Percentiles rank a stretch among this genome's conserved stretches.
These are phyloP conservation scores for Chionis minor DNA, from an alignment of 2,113 vertebrate genomes.

Conservation along the genomic window DNA sequence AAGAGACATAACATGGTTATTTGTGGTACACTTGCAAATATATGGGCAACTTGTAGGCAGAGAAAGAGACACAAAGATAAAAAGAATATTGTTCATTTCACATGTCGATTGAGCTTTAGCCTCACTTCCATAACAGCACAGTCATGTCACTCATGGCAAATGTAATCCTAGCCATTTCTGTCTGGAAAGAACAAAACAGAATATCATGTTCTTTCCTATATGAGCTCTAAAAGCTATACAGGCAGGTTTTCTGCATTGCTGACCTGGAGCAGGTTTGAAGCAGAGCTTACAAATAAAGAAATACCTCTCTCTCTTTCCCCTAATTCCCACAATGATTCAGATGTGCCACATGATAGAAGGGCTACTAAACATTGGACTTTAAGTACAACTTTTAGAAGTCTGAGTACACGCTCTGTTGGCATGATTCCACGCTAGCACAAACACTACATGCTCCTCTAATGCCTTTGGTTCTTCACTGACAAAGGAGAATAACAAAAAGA, in stretches of 20 bases:
- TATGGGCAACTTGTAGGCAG: background rate
- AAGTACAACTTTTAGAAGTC: background rate
- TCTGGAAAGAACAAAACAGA: background rate
- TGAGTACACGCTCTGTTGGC: background rate
- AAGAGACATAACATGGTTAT: background rate
- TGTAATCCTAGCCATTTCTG: background rate
- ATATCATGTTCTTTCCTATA: background rate
- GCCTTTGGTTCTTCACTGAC: background rate
- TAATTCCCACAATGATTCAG: background rate
- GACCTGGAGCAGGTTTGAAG: background rate
- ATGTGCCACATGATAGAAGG: background rate
- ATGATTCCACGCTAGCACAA: background rate
- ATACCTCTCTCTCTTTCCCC: background rate
- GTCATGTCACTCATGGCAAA: background rate
- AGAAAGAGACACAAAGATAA: background rate
- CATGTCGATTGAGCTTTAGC: background rate
- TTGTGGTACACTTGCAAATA: background rate
- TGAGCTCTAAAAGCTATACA: background rate
- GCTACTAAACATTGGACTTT: background rate
- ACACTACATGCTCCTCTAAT: background rate
- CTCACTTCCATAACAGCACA: background rate
- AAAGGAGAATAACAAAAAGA: background rate
- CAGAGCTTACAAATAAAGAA: background rate
- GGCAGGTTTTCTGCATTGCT: background rate
- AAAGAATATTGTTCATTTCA: background rate